A percentile compares a stretch with the other conserved stretches of the same genome.
Conservation (phyloP, 2,797 vertebrate genomes). For the Pachyuromys duprasi region DNA sequence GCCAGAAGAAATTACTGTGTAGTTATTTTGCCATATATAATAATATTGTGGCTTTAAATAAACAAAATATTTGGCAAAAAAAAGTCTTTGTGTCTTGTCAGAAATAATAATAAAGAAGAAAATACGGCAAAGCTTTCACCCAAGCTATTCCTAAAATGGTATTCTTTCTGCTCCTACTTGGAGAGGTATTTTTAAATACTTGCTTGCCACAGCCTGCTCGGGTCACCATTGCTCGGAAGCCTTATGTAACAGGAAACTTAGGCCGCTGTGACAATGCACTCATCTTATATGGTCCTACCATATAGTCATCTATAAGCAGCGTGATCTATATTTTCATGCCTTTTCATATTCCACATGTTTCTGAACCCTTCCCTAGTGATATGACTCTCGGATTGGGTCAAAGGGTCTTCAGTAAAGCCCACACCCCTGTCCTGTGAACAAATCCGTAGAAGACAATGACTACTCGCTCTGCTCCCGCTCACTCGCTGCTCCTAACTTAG, state of each 20-base stretch:
- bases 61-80: not conserved
- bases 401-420: not conserved
- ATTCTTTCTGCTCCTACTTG: not conserved
- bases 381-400: not conserved
- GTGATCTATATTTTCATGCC: not conserved
- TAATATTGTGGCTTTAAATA: conserved; percentile 6
- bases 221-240: not conserved
- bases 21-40: not conserved
- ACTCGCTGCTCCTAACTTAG: not conserved
- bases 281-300: not conserved
- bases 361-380: not conserved
- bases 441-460: not conserved
- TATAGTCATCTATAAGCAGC: not conserved
- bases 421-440: not conserved
- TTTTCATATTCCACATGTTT: not conserved
- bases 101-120: not conserved
- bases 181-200: not conserved
- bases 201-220: not conserved
- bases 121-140: not conserved
- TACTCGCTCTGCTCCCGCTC: not conserved
- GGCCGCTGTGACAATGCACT: not conserved
- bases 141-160: not conserved
- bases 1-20: not conserved
- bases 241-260: too few relatives aligned
- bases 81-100: not conserved